Conservation (phyloP, 2,113 vertebrate species). For the Stegastes partitus region DNA sequence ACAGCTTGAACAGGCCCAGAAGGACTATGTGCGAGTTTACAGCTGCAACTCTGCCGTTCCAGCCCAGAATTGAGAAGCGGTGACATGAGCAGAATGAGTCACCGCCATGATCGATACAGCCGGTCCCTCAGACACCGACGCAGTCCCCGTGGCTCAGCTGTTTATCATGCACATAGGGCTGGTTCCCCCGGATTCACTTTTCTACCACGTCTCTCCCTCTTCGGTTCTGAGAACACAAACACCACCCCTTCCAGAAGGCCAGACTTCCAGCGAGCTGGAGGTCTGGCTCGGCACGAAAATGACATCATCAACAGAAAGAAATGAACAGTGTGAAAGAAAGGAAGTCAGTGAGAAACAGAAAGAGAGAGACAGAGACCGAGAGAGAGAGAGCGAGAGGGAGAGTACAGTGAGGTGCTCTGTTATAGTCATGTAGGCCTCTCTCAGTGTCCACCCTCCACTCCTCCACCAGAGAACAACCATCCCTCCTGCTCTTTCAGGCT, state of each 20-base stretch:
- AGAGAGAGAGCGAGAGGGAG: conserved; percentile 6
- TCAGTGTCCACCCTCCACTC: conserved; percentile 35
- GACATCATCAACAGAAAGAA: conserved; percentile 62
- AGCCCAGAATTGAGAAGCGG: conserved; percentile 21
- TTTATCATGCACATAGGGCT: conserved; percentile 39
- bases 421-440: conserved; percentile 40
- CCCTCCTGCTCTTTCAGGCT: conserved; percentile 41
- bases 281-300: conserved; percentile 54
- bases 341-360: conserved; percentile 13
- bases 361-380: neutral
- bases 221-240: conserved; percentile 36
- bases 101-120: conserved; percentile 58
- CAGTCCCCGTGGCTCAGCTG: conserved; percentile 33
- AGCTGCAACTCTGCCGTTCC: conserved; percentile 42
- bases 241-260: neutral
- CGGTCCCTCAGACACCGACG: conserved; percentile 37
- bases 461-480: conserved; percentile 40
- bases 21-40: conserved; percentile 46
- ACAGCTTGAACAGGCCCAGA: conserved; percentile 31
- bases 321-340: conserved; percentile 41
- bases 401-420: conserved; percentile 64
- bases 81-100: conserved; percentile 59
- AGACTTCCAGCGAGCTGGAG: conserved; percentile 16
- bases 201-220: conserved; percentile 7
- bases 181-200: conserved; percentile 31